phyloP scores from a whole-genome alignment of 2,888 invertebrate genomes.

The Escarpia spicata region DNA sequence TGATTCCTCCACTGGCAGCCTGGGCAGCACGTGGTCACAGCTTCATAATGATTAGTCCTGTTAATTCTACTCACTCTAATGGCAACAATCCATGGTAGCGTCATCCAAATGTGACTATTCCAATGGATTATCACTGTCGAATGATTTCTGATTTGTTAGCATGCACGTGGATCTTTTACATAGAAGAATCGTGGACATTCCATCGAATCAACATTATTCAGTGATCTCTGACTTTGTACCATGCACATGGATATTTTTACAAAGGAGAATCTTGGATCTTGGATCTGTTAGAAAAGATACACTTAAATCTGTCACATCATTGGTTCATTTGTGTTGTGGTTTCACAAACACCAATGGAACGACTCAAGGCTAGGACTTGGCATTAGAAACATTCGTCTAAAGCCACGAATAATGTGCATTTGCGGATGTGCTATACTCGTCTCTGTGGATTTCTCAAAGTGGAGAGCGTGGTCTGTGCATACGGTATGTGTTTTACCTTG shows the following conservation, averaged over 20 bases:
- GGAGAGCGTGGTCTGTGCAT: not conserved
- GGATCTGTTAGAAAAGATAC: not conserved
- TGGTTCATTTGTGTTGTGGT: not conserved
- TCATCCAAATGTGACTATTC: not conserved
- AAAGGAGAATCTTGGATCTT: too few species aligned
- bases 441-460: not conserved
- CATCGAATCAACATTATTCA: too few species aligned
- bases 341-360: not conserved
- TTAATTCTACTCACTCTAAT: not conserved
- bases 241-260: too few species aligned
- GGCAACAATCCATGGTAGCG: not conserved
- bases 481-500: not conserved
- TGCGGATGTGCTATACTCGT: not conserved
- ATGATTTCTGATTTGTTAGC: not conserved
- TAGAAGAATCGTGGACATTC: not conserved
- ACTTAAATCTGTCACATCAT: not conserved
- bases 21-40: not conserved
- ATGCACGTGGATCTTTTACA: not conserved
- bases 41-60: not conserved
- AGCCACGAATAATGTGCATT: not conserved
- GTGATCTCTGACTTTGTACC: too few species aligned
- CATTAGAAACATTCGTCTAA: not conserved
- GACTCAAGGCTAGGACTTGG: not conserved
- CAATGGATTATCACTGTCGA: not conserved
- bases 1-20: not conserved